Conservation (phyloP, 2,888 invertebrate genomes). For the Mongoloraphidia duomilia region DNA sequence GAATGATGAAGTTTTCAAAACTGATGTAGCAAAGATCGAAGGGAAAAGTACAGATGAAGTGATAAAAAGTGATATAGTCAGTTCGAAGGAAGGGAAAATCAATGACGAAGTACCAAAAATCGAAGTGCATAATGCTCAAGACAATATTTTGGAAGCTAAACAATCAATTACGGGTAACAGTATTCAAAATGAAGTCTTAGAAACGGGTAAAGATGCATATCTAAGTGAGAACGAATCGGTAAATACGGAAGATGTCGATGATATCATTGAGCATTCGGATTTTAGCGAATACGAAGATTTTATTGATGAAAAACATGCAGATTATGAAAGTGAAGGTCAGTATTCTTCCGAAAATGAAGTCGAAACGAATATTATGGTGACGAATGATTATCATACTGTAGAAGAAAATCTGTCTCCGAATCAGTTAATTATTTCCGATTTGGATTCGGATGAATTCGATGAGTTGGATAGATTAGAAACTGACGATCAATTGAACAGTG, state of each 20-base stretch:
- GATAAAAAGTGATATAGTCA: too few relatives aligned
- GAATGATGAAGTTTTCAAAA: too few relatives aligned
- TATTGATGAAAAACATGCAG: constrained; percentile 21
- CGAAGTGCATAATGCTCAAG: too few relatives aligned
- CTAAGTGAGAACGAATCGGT: not conserved
- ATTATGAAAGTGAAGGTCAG: constrained; percentile 22
- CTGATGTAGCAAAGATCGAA: too few relatives aligned
- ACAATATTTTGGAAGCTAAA: too few relatives aligned
- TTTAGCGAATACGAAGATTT: not conserved
- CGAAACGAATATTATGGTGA: constrained; percentile 1
- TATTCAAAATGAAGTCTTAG: too few relatives aligned
- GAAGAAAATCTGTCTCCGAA: not conserved
- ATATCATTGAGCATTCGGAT: not conserved
- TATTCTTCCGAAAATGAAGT: constrained; percentile 11
- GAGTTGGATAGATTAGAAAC: not conserved
- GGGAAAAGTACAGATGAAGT: too few relatives aligned
- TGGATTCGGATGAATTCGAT: not conserved
- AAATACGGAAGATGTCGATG: not conserved
- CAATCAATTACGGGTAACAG: too few relatives aligned
- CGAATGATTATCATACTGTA: not conserved
- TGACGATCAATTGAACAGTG: not conserved
- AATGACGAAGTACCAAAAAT: too few relatives aligned
- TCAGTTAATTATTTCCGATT: not conserved
- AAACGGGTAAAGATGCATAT: too few relatives aligned
- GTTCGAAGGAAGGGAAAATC: too few relatives aligned